Base-by-base conservation (phyloP, 2,888 invertebrate genomes). In the Drosophila nigritarsus region DNA sequence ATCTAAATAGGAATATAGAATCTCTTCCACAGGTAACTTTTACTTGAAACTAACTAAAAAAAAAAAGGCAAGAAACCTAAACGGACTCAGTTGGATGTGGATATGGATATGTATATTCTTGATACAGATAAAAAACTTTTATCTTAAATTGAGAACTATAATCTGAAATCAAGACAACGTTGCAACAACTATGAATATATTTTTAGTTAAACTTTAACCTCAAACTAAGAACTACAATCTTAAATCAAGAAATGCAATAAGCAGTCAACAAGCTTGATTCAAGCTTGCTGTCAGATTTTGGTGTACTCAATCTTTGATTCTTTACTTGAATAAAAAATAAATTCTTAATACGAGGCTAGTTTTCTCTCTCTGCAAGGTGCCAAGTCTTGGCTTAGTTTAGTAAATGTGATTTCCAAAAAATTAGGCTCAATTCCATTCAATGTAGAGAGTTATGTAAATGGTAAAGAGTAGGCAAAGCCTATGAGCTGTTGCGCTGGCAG, bases 401-500 rank as follows among this genome's bases (percentile, higher is more conserved):
- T 27, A 15, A 11, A 24, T 29, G 27, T 54, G 36, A n/a, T 38
- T 27, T 13, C 8, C 15, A 9, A 15, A 4, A n/a, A 27, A 38
- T 50, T 20, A 7, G 38, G 56, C 27, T 24, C 55, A 56, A 55
- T 60, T 55, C 49, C 34, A 56, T 49, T 24, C 48, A 51, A 34
- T 49, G 38, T 15, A 8, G 15, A n/a, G 38, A 18, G 38, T 55
- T 38, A 29, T 45, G 45, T 24, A 15, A 45, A 45, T 45, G 8
- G 7, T 8, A 45, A 15, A 15, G 45, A 60, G 20, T 32, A 15
- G 48, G 38, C 40, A 40, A 78, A 77, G 73, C 81, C 77, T 67
- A 56, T 59, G 61, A 65, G 65, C 75, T 65, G 56, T 36, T 24
- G 36, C 38, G 49, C 65, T 73, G 72, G 45, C 91, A 91, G 92